A percentile compares a stretch with the other conserved stretches of the same genome.
phyloP scores from a whole-genome alignment of 2,888 invertebrate genomes.

The Disparrhopalites patrizii region DNA sequence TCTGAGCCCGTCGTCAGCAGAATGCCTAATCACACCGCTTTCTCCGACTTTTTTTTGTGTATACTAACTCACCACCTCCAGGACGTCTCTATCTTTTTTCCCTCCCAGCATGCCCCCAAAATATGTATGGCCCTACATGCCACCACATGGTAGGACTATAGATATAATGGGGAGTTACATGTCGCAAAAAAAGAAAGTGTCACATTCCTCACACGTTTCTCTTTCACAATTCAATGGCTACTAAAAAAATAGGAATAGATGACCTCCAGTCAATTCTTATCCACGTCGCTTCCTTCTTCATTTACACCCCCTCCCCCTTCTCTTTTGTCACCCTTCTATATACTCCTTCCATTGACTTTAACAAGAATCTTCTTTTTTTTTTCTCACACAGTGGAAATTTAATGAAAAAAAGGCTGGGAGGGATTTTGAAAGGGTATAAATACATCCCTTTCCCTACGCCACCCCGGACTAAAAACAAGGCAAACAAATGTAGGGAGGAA shows the following conservation, averaged over 20 bases:
- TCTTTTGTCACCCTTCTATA: no score
- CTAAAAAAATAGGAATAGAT: background rate
- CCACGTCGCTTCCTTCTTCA: background rate
- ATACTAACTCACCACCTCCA: conserved; percentile 4
- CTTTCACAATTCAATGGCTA: no score
- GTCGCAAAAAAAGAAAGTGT: background rate
- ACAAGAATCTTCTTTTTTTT: no score
- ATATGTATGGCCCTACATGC: background rate
- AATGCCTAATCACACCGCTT: conserved; percentile 27
- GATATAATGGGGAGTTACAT: background rate
- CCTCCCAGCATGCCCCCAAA: conserved; percentile 3
- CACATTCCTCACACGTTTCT: background rate
- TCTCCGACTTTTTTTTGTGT: no score
- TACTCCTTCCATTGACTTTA: no score
- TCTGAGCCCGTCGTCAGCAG: conserved; percentile 32
- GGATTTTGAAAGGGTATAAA: no score
- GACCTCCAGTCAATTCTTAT: background rate
- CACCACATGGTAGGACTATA: no score
- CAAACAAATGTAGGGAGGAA: no score
- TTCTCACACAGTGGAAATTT: no score
- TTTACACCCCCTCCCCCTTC: background rate
- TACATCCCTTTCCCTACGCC: no score
- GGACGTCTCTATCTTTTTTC: background rate
- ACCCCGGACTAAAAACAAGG: no score
- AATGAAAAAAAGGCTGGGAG: no score